A percentile compares a stretch with the other conserved stretches of the same genome.
Evolutionary conservation across 2,797 vertebrate genomes (phyloP).

Genomic region (Hippopotamyrus pictus): DNA sequence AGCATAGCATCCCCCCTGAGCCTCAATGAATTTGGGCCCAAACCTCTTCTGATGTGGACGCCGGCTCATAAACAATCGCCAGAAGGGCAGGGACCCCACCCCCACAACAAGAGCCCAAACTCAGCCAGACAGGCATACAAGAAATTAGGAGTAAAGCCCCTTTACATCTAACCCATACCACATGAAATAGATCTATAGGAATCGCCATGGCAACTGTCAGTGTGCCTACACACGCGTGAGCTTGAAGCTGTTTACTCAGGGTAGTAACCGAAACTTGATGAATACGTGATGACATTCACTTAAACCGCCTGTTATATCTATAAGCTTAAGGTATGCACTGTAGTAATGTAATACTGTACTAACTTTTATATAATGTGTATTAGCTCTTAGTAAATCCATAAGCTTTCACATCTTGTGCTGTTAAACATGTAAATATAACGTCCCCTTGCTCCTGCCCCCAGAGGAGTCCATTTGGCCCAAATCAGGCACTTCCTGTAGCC

Average conservation of each 20-base stretch:
- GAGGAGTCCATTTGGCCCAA: background rate
- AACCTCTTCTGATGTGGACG: background rate
- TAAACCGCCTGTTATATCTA: background rate
- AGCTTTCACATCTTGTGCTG: background rate
- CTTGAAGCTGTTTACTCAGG: background rate
- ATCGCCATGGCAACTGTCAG: background rate
- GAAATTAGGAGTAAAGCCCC: background rate
- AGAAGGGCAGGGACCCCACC: background rate
- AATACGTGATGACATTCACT: background rate
- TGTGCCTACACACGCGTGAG: background rate
- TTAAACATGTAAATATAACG: background rate
- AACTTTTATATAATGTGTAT: background rate
- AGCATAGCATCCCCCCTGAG: slow-evolving; percentile 46
- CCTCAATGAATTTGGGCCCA: background rate
- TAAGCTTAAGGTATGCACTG: background rate
- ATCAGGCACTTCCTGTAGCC: slow-evolving; percentile 7
- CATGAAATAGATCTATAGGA: background rate
- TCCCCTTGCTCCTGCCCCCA: background rate
- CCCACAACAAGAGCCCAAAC: background rate
- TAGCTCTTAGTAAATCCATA: background rate
- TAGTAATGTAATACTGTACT: background rate
- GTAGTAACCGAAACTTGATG: background rate
- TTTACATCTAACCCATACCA: background rate
- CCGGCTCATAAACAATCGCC: background rate
- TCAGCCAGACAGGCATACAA: background rate